Conservation (phyloP, 2,888 invertebrate species). For the Choreutis nemorana region DNA sequence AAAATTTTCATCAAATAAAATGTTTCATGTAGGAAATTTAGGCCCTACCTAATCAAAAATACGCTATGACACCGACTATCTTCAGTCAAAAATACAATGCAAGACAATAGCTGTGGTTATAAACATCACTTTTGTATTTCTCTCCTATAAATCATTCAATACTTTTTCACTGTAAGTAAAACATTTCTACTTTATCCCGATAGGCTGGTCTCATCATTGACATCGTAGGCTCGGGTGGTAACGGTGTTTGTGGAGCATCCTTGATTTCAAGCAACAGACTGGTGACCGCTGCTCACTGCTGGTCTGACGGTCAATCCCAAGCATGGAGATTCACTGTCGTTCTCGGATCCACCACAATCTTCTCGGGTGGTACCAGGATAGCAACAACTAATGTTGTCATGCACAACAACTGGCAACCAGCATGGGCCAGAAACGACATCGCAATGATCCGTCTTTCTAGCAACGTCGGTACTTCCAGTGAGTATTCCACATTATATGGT, state of each 20-base stretch:
- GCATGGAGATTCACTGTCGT: conserved; percentile 28
- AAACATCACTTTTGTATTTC: too few relatives aligned
- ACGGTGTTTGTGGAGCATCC: conserved; percentile 31
- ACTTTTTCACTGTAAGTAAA: background rate
- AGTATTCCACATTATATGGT: too few relatives aligned
- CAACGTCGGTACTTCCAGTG: too few relatives aligned
- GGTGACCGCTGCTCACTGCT: conserved; percentile 41
- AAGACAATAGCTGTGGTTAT: too few relatives aligned
- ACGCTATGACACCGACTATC: too few relatives aligned
- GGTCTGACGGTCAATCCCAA: conserved; percentile 33
- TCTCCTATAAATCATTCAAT: too few relatives aligned
- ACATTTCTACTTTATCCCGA: too few relatives aligned
- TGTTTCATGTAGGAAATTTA: too few relatives aligned
- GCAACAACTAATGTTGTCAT: conserved; percentile 19
- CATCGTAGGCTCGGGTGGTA: conserved; percentile 15
- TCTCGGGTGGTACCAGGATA: conserved; percentile 25
- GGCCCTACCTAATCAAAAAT: too few relatives aligned
- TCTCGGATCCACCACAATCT: conserved; percentile 25
- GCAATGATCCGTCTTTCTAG: conserved; percentile 24
- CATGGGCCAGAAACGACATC: conserved; percentile 25
- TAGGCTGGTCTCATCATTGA: conserved; percentile 26
- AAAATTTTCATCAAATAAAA: too few relatives aligned
- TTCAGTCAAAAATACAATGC: too few relatives aligned
- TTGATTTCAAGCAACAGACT: conserved; percentile 21
- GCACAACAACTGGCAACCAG: conserved; percentile 27